phyloP scores from a whole-genome alignment of 2,888 invertebrate species.

The Yponomeuta sedellus region DNA sequence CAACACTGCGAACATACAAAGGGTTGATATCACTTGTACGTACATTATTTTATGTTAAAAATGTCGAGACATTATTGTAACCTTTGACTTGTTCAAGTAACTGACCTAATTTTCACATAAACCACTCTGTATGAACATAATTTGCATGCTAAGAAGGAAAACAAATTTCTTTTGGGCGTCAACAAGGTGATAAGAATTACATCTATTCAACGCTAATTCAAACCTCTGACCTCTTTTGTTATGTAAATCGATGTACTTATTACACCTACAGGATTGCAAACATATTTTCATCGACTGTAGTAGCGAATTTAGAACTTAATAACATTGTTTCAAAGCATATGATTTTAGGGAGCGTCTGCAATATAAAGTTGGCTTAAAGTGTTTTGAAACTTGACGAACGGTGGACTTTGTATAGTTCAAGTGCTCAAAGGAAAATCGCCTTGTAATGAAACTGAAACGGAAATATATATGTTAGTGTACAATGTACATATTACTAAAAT shows the following conservation, averaged over 20 bases:
- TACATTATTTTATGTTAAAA: no score
- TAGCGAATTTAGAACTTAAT: background rate
- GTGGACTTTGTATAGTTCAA: constrained; percentile 9
- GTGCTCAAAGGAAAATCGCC: constrained; percentile 1
- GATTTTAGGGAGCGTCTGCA: background rate
- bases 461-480: background rate
- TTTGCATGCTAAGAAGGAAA: background rate
- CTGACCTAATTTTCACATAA: background rate
- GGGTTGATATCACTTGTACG: no score
- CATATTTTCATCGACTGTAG: background rate
- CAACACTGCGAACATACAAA: no score
- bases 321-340: background rate
- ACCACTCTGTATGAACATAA: background rate
- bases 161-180: background rate
- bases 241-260: constrained; percentile 26
- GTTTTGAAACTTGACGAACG: constrained; percentile 35
- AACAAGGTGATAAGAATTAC: background rate
- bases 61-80: background rate
- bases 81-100: background rate
- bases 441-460: constrained; percentile 4
- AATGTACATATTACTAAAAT: background rate
- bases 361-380: constrained; percentile 27
- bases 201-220: constrained; percentile 54
- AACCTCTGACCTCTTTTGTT: constrained; percentile 46
- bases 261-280: background rate